Evolutionary conservation across 2,888 invertebrate genomes (phyloP).

Genomic region (Miltochrista miniata): DNA sequence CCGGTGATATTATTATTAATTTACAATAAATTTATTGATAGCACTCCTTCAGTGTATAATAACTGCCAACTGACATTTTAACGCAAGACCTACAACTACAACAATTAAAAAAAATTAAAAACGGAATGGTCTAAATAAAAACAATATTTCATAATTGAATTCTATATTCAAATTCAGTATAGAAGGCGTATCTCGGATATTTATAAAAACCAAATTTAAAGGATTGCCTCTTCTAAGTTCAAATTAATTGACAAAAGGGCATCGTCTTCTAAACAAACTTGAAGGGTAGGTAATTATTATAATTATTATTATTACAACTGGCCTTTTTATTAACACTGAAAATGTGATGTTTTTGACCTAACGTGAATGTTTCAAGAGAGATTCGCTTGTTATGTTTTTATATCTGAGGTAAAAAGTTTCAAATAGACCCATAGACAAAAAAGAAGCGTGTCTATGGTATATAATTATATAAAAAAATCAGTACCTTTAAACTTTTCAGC

Average conservation of each 20-base stretch:
- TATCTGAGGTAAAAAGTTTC: no score
- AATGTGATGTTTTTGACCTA: constrained; percentile 34
- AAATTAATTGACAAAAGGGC: no score
- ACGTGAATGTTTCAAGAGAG: constrained; percentile 9
- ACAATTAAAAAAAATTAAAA: neutral
- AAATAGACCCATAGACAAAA: no score
- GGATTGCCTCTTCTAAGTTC: no score
- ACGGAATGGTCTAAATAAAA: constrained; percentile 22
- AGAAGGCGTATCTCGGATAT: no score
- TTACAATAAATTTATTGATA: constrained; percentile 4
- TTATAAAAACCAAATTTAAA: no score
- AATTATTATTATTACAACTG: constrained; percentile 29
- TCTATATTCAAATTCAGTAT: no score
- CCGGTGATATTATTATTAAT: constrained; percentile 36
- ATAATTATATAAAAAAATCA: no score
- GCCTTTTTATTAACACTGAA: constrained; percentile 39
- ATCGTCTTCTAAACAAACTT: constrained; percentile 3
- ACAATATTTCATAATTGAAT: no score
- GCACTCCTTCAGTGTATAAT: constrained; percentile 1
- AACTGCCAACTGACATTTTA: constrained; percentile 24
- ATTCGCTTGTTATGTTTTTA: constrained; percentile 7
- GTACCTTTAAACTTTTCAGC: no score
- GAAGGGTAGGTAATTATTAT: constrained; percentile 17
- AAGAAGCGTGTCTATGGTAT: no score
- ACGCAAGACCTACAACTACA: neutral